Conservation (phyloP, 2,797 vertebrate species). For the Propithecus perrieri region DNA sequence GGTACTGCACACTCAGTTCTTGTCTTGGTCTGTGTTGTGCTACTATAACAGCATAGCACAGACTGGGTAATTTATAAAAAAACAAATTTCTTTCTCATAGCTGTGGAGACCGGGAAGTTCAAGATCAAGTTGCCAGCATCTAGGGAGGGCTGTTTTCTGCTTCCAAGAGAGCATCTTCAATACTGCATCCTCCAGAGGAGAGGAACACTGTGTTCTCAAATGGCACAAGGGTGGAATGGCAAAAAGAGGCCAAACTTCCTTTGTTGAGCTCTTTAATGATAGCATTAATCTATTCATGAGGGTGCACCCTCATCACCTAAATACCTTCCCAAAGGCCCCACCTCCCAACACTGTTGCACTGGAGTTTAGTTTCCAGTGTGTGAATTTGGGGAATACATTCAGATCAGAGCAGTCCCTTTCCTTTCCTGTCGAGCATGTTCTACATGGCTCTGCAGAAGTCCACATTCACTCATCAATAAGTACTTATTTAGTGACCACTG, state of each 20-base stretch:
- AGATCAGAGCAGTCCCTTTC: not conserved
- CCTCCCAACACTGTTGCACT: not conserved
- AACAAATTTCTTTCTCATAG: not conserved
- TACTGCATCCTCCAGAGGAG: not conserved
- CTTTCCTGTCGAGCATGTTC: not conserved
- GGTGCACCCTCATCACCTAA: not conserved
- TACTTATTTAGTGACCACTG: not conserved
- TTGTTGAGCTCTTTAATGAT: not conserved
- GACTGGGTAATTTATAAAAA: not conserved
- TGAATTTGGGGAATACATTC: not conserved
- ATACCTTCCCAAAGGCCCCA: not conserved
- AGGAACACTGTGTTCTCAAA: not conserved
- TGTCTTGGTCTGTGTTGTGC: not conserved
- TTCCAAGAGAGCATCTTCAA: not conserved
- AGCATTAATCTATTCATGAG: not conserved
- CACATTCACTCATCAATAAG: not conserved
- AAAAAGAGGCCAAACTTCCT: not conserved
- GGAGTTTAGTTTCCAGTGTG: not conserved
- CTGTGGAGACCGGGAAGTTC: not conserved
- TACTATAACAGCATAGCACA: not conserved
- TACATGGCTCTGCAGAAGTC: not conserved
- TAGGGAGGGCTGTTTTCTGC: not conserved
- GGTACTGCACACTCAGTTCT: not conserved
- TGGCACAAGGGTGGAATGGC: not conserved
- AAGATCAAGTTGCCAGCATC: not conserved